Base-by-base conservation (phyloP, 1,140 invertebrate genomes). In the Drosophila albomicans region DNA sequence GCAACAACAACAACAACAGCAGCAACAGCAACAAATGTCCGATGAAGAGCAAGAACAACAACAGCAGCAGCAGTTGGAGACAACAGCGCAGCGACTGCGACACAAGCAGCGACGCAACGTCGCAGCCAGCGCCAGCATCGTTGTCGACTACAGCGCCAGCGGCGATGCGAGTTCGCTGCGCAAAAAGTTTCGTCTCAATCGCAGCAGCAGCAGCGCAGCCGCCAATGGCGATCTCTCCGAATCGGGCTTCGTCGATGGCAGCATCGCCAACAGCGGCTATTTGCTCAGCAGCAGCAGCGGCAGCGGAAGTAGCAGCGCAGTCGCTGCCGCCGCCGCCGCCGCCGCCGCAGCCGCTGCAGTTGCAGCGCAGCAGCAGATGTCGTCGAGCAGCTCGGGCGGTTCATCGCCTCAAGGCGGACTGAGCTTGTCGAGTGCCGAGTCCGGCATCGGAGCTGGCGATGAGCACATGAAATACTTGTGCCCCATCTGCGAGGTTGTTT, bases 401-500 rank as follows among this genome's bases (percentile, higher is more conserved):
- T 91, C 90, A 3, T 91, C 88, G 32, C 85, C 89, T 0, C 81
- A 91, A n/a, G 78, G 59, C 4, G 72, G 59, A 2, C 56, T 75
- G 38, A 78, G 86, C 57, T 71, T 79, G 5, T 92, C 91, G 16
- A 92, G 91, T 71, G 87, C 87, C 30, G 91, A 92, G 51, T 91
- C 88, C 1, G 85, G 85, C 41, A 89, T 87, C 7, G 85, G 91
- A 7, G 85, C 78, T n/a, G 85, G 85, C 6, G 86, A 84, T 10
- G 91, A 92, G 30, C 93, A 93, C 68, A 91, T 93, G 62, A 94
- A 93, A 72, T 94, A 93, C 76, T 61, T 93, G 2, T 96, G 95
- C 91, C 95, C 95, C 6, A 94, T 96, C 49, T 96, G 96, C 91
- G 93, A 94, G 30, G 93, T 93, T 28, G 93, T 94, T 45, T 92